Base-by-base conservation (phyloP, 2,797 vertebrate genomes). In the Okamejei kenojei region DNA sequence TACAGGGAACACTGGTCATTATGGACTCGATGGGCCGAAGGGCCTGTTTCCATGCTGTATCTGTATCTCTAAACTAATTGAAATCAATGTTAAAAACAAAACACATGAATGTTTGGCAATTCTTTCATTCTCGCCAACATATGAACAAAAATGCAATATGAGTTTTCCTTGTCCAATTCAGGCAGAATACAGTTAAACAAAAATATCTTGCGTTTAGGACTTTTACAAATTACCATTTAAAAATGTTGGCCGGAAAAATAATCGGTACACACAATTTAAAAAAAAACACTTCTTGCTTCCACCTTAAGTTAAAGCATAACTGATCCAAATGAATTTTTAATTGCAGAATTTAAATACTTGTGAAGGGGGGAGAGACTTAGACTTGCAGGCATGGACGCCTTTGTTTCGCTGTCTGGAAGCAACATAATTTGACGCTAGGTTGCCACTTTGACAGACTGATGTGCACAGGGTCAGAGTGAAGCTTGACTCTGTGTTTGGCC, bases 371-470 rank as follows among this genome's bases (percentile, higher is more conserved):
- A 8, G 68, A n/a, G 19, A 1, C 32, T 88, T 88, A 68, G 71
- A 74, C 71, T 74, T 74, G 71, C 21, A 73, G 45, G 71, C 71
- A 73, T 0, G 21, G 1, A 26, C 26, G 21, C 71, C 17, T 74
- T 23, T 74, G 71, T 74, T 68, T 35, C 19, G 17, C 63, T 88
- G 84, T 88, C 84, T 32, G 35, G 61, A 32, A 61, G 63, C 11
- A 88, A 68, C n/a, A 88, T 58, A 88, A 88, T 88, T 88, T 88
- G n/a, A 88, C 35, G 84, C 15, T 88, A 21, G 15, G 0, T 88
- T 88, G 84, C 63, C 84, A 88, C 61, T 88, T 68, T 35, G 84
- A 88, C n/a, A 88, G 84, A 68, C n/a, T 68, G 35, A 88, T 88
- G 84, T 68, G 61, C 5, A 19, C 65, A 88, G 63, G 84, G 84